phyloP scores from a whole-genome alignment of 1,140 invertebrate species.

The Coelopa frigida region DNA sequence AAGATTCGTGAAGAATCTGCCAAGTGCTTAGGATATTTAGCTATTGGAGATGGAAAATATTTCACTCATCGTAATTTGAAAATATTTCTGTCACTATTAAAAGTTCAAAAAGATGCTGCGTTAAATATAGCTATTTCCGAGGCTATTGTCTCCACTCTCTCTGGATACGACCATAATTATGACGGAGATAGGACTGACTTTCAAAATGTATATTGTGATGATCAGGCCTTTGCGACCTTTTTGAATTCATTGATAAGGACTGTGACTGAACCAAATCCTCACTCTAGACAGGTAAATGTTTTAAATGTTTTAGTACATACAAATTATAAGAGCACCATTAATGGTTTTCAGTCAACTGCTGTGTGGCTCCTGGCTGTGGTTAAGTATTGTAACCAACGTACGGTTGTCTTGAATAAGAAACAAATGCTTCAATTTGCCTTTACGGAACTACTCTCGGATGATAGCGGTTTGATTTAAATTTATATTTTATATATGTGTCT shows the following conservation, averaged over 20 bases:
- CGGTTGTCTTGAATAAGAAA: constrained; percentile 59
- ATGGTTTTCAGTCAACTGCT: constrained; percentile 17
- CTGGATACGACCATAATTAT: constrained; percentile 48
- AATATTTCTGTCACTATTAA: constrained; percentile 33
- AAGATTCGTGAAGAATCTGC: constrained; percentile 40
- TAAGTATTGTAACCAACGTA: constrained; percentile 66
- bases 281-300: constrained; percentile 66
- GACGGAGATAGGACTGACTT: constrained; percentile 57
- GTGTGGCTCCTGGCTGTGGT: constrained; percentile 78
- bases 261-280: constrained; percentile 68
- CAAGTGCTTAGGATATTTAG: constrained; percentile 38
- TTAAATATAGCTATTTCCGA: constrained; percentile 43
- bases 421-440: constrained; percentile 72
- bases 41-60: constrained; percentile 40
- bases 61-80: constrained; percentile 38
- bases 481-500: no score
- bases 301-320: constrained; percentile 47
- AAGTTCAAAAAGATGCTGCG: constrained; percentile 39
- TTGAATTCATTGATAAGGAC: constrained; percentile 62
- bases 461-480: constrained; percentile 62
- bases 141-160: constrained; percentile 35
- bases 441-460: constrained; percentile 81
- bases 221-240: constrained; percentile 58
- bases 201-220: constrained; percentile 40
- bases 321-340: background rate